phyloP scores from a whole-genome alignment of 2,113 vertebrate species.

The Oceanites oceanicus region DNA sequence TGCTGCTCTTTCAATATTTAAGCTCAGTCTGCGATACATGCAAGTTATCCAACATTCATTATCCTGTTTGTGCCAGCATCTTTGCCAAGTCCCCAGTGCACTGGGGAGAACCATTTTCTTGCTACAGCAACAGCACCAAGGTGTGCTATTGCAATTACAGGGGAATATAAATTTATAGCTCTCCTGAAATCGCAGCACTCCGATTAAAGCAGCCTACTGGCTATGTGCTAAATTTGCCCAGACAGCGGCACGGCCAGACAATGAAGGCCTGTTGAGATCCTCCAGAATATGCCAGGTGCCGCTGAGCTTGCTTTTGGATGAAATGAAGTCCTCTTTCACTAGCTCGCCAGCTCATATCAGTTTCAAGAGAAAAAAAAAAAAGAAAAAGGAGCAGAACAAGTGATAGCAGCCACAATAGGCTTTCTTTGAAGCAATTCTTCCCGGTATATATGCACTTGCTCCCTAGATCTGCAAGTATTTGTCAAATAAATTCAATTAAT shows the following conservation, averaged over 20 bases:
- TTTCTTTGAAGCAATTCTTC: conserved; percentile 28
- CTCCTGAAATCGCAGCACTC: neutral
- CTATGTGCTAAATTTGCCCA: conserved; percentile 35
- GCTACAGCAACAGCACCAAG: neutral
- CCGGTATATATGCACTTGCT: neutral
- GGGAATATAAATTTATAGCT: conserved; percentile 13
- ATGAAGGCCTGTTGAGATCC: neutral
- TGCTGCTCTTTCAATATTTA: conserved; percentile 30
- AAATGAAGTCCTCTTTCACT: neutral
- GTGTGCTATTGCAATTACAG: conserved; percentile 23
- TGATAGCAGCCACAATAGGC: neutral
- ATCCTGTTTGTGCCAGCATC: conserved; percentile 15
- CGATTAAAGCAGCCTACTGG: conserved; percentile 1
- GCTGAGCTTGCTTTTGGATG: neutral
- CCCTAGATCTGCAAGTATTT: conserved; percentile 7
- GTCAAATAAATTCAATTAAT: conserved; percentile 16
- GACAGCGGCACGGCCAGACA: neutral
- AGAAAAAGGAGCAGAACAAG: neutral
- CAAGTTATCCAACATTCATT: neutral
- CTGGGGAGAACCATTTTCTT: neutral
- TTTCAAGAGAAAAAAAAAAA: neutral
- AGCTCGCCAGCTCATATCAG: accelerated
- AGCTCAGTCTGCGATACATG: neutral
- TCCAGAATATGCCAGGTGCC: neutral
- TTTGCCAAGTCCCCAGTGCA: neutral